Evolutionary conservation across 2,888 invertebrate genomes (phyloP).

Genomic region (Tetrapedia diversipes): DNA sequence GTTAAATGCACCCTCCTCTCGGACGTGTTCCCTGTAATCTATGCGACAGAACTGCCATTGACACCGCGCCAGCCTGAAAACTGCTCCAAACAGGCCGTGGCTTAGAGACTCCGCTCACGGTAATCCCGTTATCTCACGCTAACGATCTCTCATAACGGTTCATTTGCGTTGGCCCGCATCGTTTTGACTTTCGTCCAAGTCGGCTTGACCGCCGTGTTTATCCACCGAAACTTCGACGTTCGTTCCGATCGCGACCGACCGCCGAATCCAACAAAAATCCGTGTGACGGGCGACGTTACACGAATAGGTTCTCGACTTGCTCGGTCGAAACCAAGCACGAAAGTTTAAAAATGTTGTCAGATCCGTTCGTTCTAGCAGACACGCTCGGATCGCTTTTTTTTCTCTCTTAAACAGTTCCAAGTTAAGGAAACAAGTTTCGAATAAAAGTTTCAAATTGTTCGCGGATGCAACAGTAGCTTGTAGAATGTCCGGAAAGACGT

Average conservation of each 20-base stretch:
- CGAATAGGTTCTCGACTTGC: too few species aligned
- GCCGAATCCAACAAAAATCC: too few species aligned
- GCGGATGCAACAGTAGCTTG: not conserved
- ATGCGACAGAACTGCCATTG: slow-evolving; percentile 46
- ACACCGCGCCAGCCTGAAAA: slow-evolving; percentile 47
- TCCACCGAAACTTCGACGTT: not conserved
- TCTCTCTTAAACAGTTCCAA: not conserved
- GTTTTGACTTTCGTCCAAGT: slow-evolving; percentile 31
- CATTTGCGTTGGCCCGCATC: slow-evolving; percentile 23
- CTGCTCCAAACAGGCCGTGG: slow-evolving; percentile 21
- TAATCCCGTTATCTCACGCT: slow-evolving; percentile 24
- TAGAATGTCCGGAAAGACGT: too few species aligned
- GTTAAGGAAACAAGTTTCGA: not conserved
- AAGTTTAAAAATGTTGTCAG: not conserved
- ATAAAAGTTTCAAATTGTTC: not conserved
- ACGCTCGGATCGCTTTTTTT: too few species aligned
- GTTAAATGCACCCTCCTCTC: slow-evolving; percentile 45
- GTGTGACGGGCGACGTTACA: too few species aligned
- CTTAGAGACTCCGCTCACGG: slow-evolving; percentile 24
- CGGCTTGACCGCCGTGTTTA: not conserved
- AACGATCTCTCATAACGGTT: slow-evolving; percentile 42
- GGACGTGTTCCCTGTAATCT: slow-evolving; percentile 29
- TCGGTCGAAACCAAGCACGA: too few species aligned
- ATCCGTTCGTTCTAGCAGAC: too few species aligned
- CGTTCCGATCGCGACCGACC: too few species aligned